Conservation (phyloP, 2,797 vertebrate genomes). For the Pseudopleuronectes americanus region DNA sequence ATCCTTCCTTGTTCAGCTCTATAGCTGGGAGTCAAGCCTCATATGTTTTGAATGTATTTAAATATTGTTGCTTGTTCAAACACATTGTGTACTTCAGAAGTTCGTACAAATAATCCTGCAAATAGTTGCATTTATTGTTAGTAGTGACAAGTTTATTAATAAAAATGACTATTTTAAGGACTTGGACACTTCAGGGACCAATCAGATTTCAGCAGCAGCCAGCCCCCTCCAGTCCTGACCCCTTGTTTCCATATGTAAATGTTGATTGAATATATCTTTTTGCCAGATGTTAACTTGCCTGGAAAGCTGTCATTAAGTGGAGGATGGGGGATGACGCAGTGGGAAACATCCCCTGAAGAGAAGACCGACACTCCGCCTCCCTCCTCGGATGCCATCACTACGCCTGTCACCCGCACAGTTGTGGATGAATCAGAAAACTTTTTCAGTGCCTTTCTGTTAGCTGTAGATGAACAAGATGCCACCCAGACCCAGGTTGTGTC, state of each 20-base stretch:
- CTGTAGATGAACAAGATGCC: constrained; percentile 84
- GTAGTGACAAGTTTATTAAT: too few species aligned
- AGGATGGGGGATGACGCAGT: constrained; percentile 94
- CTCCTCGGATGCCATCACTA: constrained; percentile 94
- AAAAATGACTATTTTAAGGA: too few species aligned
- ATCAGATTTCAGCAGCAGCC: too few species aligned
- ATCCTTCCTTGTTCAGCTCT: too few species aligned
- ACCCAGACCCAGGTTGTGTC: constrained; percentile 89
- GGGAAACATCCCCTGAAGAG: constrained; percentile 87
- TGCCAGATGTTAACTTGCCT: constrained; percentile 74
- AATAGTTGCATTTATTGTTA: too few species aligned
- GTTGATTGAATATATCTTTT: background rate
- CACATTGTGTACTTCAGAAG: too few species aligned
- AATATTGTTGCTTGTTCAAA: too few species aligned
- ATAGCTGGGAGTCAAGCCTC: too few species aligned
- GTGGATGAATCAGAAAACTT: constrained; percentile 97
- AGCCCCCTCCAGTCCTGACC: too few species aligned
- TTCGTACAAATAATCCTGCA: too few species aligned
- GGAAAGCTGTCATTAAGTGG: constrained; percentile 88
- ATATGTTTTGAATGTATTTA: too few species aligned
- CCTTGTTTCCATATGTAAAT: background rate
- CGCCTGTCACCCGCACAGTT: constrained; percentile 93
- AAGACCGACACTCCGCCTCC: constrained; percentile 78
- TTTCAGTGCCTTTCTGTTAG: constrained; percentile 95
- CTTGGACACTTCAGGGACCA: too few species aligned